phyloP scores from a whole-genome alignment of 2,113 vertebrate genomes.

The Alectura lathami region DNA sequence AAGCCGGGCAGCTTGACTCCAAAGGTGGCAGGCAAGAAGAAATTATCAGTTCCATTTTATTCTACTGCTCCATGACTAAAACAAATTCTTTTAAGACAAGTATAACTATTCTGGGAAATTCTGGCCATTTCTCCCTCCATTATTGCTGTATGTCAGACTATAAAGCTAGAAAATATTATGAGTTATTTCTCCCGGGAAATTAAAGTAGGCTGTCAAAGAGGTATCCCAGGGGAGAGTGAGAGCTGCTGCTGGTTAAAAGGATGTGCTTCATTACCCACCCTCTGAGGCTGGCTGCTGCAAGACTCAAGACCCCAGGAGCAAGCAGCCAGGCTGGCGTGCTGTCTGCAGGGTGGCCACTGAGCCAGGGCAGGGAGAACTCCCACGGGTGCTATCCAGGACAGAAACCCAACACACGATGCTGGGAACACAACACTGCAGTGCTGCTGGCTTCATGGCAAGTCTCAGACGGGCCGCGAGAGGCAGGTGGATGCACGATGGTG shows the following conservation, averaged over 20 bases:
- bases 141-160: not conserved
- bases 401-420: not conserved
- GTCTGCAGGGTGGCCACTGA: not conserved
- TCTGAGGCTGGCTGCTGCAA: not conserved
- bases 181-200: constrained; percentile 51
- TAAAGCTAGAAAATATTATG: not conserved
- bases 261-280: not conserved
- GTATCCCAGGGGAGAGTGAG: not conserved
- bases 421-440: not conserved
- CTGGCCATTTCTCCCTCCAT: not conserved
- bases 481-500: not conserved
- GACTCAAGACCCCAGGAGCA: not conserved
- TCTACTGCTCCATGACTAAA: not conserved
- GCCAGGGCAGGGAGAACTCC: not conserved
- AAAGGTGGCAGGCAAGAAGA: not conserved
- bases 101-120: not conserved
- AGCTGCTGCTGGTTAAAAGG: not conserved
- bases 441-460: not conserved
- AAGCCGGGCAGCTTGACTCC: not conserved
- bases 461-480: not conserved
- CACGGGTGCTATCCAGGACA: not conserved
- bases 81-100: not conserved
- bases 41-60: not conserved
- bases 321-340: not conserved
- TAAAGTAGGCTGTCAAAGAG: constrained; percentile 2